Conservation (phyloP, 2,113 vertebrate genomes). For the Pseudonaja textilis region DNA sequence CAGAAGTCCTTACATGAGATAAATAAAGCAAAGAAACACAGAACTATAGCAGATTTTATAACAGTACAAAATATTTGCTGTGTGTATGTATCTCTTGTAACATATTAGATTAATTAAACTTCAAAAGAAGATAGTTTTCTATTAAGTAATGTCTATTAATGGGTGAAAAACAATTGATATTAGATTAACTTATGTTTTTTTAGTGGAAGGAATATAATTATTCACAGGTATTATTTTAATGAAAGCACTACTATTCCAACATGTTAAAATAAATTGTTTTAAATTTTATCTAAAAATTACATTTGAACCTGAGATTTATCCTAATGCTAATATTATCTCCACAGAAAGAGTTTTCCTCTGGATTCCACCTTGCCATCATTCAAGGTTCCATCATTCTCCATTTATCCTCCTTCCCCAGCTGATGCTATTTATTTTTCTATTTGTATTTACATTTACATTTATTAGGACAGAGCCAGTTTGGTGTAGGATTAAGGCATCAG, state of each 20-base stretch:
- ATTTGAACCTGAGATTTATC: not conserved
- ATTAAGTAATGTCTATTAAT: not conserved
- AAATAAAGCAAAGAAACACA: not conserved
- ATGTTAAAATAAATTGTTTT: not conserved
- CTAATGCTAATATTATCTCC: not conserved
- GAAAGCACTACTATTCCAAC: not conserved
- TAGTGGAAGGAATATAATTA: not conserved
- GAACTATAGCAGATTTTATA: not conserved
- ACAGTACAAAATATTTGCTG: not conserved
- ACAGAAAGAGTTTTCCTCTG: not conserved
- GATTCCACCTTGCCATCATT: not conserved
- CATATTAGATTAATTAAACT: not conserved
- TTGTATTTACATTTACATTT: not conserved
- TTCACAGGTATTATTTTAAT: not conserved
- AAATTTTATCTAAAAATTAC: not conserved
- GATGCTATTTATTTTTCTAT: not conserved
- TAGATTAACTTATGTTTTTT: not conserved
- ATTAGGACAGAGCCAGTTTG: not conserved
- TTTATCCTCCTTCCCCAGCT: not conserved
- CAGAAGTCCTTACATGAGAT: not conserved
- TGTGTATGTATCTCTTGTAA: not conserved
- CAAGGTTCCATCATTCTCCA: not conserved
- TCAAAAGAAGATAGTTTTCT: not conserved
- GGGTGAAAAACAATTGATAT: not conserved
- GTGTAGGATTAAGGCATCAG: not conserved